These are phyloP conservation scores for Phymatocera aterrima DNA, from an alignment of 2,888 invertebrate species.

Conservation along the genomic window DNA sequence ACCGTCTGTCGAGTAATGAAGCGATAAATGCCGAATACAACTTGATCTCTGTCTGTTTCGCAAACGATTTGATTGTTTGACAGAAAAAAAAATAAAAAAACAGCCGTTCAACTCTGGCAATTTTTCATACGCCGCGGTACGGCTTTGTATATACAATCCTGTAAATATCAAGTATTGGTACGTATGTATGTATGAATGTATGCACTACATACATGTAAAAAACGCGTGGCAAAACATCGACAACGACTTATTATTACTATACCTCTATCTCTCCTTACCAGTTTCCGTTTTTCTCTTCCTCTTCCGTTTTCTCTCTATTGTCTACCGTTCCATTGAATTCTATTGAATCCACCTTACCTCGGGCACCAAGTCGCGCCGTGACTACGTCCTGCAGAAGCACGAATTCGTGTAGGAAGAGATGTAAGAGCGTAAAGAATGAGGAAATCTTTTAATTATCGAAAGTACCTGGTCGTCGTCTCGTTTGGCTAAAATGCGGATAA, in stretches of 20 bases:
- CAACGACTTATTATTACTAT: constrained; percentile 1
- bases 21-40: neutral
- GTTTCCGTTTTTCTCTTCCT: neutral
- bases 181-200: neutral
- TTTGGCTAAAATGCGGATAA: neutral
- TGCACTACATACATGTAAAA: neutral
- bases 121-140: neutral
- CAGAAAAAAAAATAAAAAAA: too few species aligned
- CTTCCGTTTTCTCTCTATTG: neutral
- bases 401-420: neutral
- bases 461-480: neutral
- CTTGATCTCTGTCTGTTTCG: neutral
- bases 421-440: constrained; percentile 5
- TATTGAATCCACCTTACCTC: constrained; percentile 6
- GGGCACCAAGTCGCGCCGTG: neutral
- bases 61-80: neutral
- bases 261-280: neutral
- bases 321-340: constrained; percentile 14
- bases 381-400: neutral
- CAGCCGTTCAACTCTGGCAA: neutral
- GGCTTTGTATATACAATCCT: too few species aligned
- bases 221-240: neutral
- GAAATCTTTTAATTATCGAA: constrained; percentile 38
- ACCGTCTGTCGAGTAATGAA: neutral
- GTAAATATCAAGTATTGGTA: too few species aligned